Base-by-base conservation (phyloP, 2,113 vertebrate species). In the Ceuthmochares aereus region DNA sequence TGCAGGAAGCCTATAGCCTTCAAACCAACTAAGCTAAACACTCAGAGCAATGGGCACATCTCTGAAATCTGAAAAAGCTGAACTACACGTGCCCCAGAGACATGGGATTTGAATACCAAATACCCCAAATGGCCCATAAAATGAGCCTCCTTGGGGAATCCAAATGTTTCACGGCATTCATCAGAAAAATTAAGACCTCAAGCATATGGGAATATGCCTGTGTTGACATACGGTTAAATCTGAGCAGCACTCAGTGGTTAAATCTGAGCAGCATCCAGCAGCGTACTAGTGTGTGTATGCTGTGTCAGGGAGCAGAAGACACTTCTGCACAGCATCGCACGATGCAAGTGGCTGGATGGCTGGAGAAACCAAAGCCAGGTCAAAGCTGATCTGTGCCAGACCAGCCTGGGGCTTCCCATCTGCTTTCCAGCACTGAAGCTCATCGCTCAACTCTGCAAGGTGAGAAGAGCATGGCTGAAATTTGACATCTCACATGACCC, bases 321-420 rank as follows among this genome's bases (percentile, higher is more conserved):
- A 51, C 13, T 36, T 76, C 37, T 80, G 36, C 47, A 66, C 27
- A 14, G 55, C 68, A 62, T 29, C 1, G 1, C 5, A 14, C 68
- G 77, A 16, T 2, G 5, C 26, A 80, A 74, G 29, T 0, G 0
- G 29, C 42, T 32, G 14, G 60, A 47, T 0, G 0, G 32, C 45
- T 32, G 14, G 60, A 47, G 27, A 81, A 92, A 36, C 21, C 84
- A 78, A 84, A 75, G 19, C 6, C 63, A 91, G 68, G 45, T 17
- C 79, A 92, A 1, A 3, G 14, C 13, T 1, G 1, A 13, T 6
- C 52, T 84, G 37, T 1, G 1, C 26, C 26, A 52, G 36, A 10
- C 51, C 51, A 82, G 49, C 26, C 34, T 42, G 37, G 14, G 14
- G 4, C 10, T 14, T 81, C 21, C 20, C 42, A 12, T 32, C 32